phyloP scores from a whole-genome alignment of 1,140 invertebrate genomes.

The Ptiloglossa arizonensis region DNA sequence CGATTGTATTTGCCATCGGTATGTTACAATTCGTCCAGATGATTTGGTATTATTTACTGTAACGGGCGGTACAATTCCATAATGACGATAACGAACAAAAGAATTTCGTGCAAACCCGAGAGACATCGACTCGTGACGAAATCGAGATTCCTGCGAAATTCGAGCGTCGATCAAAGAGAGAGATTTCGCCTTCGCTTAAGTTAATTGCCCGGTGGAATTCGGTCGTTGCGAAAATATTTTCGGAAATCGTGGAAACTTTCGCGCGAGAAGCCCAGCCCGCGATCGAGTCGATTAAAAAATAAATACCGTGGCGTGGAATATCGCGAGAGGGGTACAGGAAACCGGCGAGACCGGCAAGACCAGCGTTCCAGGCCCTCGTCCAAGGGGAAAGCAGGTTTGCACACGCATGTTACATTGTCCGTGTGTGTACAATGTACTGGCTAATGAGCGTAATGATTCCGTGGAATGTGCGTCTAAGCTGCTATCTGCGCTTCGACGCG shows the following conservation, averaged over 20 bases:
- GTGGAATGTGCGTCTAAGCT: conserved; percentile 30
- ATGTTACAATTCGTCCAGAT: too few species aligned
- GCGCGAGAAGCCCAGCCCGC: background rate
- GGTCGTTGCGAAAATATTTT: background rate
- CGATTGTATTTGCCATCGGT: too few species aligned
- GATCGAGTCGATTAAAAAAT: background rate
- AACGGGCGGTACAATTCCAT: too few species aligned
- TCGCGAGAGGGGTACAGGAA: background rate
- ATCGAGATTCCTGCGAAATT: background rate
- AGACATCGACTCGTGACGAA: background rate
- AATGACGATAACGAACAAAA: too few species aligned
- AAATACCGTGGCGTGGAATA: background rate
- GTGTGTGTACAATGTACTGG: background rate
- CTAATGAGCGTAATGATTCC: conserved; percentile 34
- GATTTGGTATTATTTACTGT: too few species aligned
- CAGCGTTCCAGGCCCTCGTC: background rate
- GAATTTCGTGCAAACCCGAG: background rate
- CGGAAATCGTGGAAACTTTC: background rate
- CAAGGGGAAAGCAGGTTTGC: conserved; percentile 1
- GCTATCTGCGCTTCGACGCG: conserved; percentile 17
- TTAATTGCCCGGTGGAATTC: background rate
- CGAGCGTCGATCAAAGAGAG: background rate
- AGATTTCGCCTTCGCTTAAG: background rate
- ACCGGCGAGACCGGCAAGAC: background rate
- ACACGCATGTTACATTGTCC: background rate